phyloP scores from a whole-genome alignment of 2,797 vertebrate genomes.

The Sebastes matsubarae region DNA sequence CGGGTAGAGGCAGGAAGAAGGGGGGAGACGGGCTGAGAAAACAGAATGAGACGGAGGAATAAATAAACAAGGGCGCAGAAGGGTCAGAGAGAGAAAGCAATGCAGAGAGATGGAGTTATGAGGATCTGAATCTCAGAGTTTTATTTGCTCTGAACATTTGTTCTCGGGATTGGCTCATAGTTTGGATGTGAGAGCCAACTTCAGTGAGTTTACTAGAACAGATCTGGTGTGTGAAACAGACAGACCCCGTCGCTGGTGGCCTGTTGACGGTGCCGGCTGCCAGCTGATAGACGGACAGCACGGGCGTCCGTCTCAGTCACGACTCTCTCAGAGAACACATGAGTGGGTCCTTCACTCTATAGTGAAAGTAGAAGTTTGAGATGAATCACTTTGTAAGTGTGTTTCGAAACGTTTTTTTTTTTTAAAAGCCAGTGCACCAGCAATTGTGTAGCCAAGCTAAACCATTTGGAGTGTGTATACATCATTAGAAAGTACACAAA shows the following conservation, averaged over 20 bases:
- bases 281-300: constrained; percentile 64
- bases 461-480: constrained; percentile 9
- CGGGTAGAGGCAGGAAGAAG: constrained; percentile 33
- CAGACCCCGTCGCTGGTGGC: constrained; percentile 39
- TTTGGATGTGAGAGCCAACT: constrained; percentile 54
- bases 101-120: constrained; percentile 20
- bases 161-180: constrained; percentile 42
- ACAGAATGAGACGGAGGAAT: constrained; percentile 36
- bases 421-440: not conserved
- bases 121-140: constrained; percentile 41
- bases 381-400: constrained; percentile 26
- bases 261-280: constrained; percentile 62
- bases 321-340: constrained; percentile 33
- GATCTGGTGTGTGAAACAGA: constrained; percentile 62
- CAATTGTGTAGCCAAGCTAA: not conserved
- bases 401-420: not conserved
- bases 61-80: constrained; percentile 55
- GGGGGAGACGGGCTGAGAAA: constrained; percentile 43
- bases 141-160: constrained; percentile 63
- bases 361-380: constrained; percentile 13
- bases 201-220: constrained; percentile 60
- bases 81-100: constrained; percentile 40
- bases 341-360: not conserved
- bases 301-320: constrained; percentile 50
- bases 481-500: constrained; percentile 27